Evolutionary conservation across 1,140 invertebrate genomes (phyloP).

Genomic region (Apis laboriosa): DNA sequence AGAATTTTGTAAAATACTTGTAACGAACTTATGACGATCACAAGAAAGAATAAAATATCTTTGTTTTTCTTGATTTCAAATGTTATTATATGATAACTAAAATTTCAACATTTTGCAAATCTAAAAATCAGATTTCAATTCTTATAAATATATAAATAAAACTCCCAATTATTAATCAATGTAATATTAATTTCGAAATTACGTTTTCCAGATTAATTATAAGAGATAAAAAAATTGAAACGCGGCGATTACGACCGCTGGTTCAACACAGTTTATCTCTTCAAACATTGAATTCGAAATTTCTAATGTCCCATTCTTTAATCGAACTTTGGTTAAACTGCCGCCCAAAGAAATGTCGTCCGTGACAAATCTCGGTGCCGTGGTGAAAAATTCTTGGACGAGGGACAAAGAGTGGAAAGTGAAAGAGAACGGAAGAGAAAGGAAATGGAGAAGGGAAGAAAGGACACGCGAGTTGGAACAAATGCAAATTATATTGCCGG

Average conservation of each 20-base stretch:
- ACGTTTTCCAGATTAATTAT: not conserved
- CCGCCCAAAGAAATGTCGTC: slow-evolving; percentile 1
- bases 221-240: slow-evolving; percentile 2
- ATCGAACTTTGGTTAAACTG: not conserved
- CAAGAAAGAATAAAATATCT: too few species aligned
- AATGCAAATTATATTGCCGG: slow-evolving; percentile 41
- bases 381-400: too few species aligned
- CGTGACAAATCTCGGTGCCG: slow-evolving; percentile 14
- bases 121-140: too few species aligned
- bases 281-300: slow-evolving; percentile 24
- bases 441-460: not conserved
- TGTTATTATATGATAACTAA: too few species aligned
- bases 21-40: too few species aligned
- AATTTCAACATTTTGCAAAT: too few species aligned
- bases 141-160: too few species aligned
- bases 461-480: slow-evolving; percentile 5
- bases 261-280: not conserved
- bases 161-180: too few species aligned
- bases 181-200: too few species aligned
- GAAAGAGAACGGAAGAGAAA: not conserved
- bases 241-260: not conserved
- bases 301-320: not conserved
- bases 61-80: too few species aligned
- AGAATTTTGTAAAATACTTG: too few species aligned
- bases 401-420: too few species aligned